Evolutionary conservation across 2,113 vertebrate species (phyloP), one percentile per base, ranked within the genome.

Genomic region (Halichoeres trimaculatus): DNA sequence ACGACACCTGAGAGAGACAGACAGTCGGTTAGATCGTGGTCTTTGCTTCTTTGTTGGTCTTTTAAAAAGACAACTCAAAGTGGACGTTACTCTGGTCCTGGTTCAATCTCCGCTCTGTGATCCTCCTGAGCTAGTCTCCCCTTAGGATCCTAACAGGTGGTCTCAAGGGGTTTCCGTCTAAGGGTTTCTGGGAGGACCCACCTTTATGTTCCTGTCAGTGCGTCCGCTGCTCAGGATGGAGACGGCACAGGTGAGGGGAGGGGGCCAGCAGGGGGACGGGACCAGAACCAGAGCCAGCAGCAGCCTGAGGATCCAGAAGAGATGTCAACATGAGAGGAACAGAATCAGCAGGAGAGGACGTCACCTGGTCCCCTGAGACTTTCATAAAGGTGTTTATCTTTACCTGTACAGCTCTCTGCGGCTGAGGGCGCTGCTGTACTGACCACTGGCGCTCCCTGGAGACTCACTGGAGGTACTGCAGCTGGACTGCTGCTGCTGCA

Each of bases 221-320:
- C 94, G 90, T 19, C 96, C 95, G 0, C 90, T 92, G 70, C 94
- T 95, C 80, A 97, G 94, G 59, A 94, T 91, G 13, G 94, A 94
- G 51, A 97, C 91, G 0, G 95, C 95, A 3, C 95, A 96, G 75
- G 94, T 88, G 24, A 97, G 87, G 14, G 96, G 96, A 0, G 96
- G 93, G 0, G 96, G 94, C 90, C 94, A 95, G 7, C 86, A 92
- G 5, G 96, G 93, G 1, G 93, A 93, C 0, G 96, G 96, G 0
- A 94, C 94, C 67, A 97, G 82, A 45, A 96, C 91, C 73, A 97
- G 87, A 19, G 94, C 94, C 70, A 97, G 85, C 48, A 97, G 83
- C 14, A 97, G 86, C 38, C 91, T 90, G 55, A 10, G 34, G 50
- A 68, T 45, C n/a, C 12, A 71, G 3, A 71, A 19, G 2, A 10